These are phyloP conservation scores for Coccyzus lansbergi DNA, from an alignment of 2,797 vertebrate genomes.

Conservation along the genomic window DNA sequence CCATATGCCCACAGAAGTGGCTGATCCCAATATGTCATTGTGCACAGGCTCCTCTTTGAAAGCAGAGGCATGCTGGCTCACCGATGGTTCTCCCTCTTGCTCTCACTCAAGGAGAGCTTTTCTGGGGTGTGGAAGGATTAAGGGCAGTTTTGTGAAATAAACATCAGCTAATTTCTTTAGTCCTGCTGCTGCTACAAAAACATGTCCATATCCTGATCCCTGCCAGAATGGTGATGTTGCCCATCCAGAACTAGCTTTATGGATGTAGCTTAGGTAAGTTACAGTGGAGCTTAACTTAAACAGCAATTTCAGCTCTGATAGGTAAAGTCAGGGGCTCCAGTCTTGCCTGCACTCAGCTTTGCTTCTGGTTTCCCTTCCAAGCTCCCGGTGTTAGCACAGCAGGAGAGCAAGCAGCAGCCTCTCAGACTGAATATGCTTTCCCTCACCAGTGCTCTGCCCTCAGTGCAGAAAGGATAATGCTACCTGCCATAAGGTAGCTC, in stretches of 20 bases:
- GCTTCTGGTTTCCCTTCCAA: neutral
- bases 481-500: neutral
- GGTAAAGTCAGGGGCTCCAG: neutral
- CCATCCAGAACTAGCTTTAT: neutral
- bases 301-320: neutral
- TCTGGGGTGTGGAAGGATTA: neutral
- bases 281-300: neutral
- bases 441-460: neutral
- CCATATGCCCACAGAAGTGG: neutral
- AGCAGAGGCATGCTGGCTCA: neutral
- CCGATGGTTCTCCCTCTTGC: neutral
- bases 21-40: neutral
- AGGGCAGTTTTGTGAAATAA: neutral
- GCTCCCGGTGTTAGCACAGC: rapidly evolving
- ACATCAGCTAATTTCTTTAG: neutral
- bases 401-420: neutral
- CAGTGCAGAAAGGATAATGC: neutral
- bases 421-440: rapidly evolving
- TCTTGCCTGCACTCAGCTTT: neutral
- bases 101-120: neutral
- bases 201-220: neutral
- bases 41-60: neutral
- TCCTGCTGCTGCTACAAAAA: neutral
- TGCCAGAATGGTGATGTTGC: no score
- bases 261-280: neutral